phyloP scores from a whole-genome alignment of 2,888 invertebrate species.

The Drosophila anomelani region DNA sequence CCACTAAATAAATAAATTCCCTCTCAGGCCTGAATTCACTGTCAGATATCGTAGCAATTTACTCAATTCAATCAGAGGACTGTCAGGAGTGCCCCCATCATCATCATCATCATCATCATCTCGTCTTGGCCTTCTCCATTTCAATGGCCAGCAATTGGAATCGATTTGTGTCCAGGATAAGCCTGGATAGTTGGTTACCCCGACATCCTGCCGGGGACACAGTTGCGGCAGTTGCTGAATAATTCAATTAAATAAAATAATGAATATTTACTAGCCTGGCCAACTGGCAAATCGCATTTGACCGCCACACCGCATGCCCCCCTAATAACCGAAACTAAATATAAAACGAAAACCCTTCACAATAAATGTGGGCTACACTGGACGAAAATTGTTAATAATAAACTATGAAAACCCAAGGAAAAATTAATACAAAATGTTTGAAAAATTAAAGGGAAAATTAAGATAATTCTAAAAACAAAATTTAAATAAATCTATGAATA shows the following conservation, averaged over 20 bases:
- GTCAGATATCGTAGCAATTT: slow-evolving; percentile 19
- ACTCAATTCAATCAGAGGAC: slow-evolving; percentile 37
- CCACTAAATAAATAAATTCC: not conserved
- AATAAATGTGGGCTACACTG: slow-evolving; percentile 3
- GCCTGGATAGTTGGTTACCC: slow-evolving; percentile 17
- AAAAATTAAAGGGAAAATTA: too few relatives aligned
- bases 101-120: slow-evolving; percentile 3
- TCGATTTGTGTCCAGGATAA: slow-evolving; percentile 36
- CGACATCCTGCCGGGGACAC: slow-evolving; percentile 22
- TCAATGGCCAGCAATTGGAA: slow-evolving; percentile 31
- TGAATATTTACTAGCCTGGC: slow-evolving; percentile 68
- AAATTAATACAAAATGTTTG: not conserved
- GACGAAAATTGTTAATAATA: too few relatives aligned
- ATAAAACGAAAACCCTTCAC: not conserved
- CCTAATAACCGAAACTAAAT: not conserved
- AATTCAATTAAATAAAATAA: slow-evolving; percentile 78
- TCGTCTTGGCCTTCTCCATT: slow-evolving; percentile 32
- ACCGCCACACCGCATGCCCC: slow-evolving; percentile 2
- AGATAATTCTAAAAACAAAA: too few relatives aligned
- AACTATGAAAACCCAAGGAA: too few relatives aligned
- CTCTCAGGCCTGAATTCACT: not conserved
- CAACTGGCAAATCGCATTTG: slow-evolving; percentile 43
- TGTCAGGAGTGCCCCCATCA: slow-evolving; percentile 18
- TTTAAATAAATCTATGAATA: too few relatives aligned
- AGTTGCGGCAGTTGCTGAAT: slow-evolving; percentile 57